Evolutionary conservation across 2,888 invertebrate species (phyloP).

Genomic region (Choreutis nemorana): DNA sequence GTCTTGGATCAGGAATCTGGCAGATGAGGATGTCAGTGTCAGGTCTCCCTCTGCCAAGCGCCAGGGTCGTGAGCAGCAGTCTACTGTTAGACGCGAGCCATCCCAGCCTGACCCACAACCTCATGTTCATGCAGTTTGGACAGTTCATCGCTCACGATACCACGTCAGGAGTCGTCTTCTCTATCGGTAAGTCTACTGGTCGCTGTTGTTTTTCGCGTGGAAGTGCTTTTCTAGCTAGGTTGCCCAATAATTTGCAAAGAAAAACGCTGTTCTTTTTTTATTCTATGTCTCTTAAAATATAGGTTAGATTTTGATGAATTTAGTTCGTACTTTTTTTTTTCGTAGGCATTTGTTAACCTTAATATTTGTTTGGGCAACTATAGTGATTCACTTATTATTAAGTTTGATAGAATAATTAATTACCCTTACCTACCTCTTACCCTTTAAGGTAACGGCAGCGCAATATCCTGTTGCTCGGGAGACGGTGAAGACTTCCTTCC

Average conservation of each 20-base stretch:
- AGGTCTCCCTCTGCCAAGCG: slow-evolving; percentile 65
- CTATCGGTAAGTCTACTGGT: slow-evolving; percentile 67
- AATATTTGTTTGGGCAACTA: too few species aligned
- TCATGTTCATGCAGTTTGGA: slow-evolving; percentile 81
- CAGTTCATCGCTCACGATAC: slow-evolving; percentile 82
- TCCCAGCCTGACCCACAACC: slow-evolving; percentile 69
- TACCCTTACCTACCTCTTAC: too few species aligned
- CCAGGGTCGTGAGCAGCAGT: slow-evolving; percentile 71
- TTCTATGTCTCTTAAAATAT: too few species aligned
- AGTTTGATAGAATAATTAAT: neutral
- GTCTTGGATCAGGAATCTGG: slow-evolving; percentile 42
- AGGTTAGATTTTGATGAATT: too few species aligned
- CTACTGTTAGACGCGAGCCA: slow-evolving; percentile 68
- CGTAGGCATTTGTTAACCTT: neutral
- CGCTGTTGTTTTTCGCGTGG: too few species aligned
- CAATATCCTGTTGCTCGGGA: slow-evolving; percentile 75
- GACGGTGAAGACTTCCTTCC: slow-evolving; percentile 65
- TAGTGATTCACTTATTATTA: too few species aligned
- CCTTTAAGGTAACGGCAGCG: slow-evolving; percentile 74
- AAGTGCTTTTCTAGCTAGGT: too few species aligned
- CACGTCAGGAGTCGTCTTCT: slow-evolving; percentile 74
- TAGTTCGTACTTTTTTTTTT: too few species aligned
- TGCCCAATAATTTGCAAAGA: too few species aligned
- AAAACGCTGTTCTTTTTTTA: too few species aligned
- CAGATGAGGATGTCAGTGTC: slow-evolving; percentile 51